phyloP scores from a whole-genome alignment of 2,888 invertebrate species.

The Drosophila niveifrons region DNA sequence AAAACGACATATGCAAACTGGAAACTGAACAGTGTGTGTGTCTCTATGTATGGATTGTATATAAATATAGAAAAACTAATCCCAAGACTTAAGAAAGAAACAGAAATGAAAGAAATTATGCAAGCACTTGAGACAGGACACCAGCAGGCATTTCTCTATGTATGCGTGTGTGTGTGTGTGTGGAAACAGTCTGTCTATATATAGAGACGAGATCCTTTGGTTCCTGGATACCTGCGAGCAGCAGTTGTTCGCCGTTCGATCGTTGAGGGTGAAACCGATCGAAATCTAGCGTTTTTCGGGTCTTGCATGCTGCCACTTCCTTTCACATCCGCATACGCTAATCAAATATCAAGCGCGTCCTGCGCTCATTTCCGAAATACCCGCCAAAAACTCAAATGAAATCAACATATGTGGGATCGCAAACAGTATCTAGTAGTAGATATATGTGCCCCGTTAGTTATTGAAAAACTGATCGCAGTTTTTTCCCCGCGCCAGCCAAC shows the following conservation, averaged over 20 bases:
- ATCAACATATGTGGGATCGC: constrained; percentile 64
- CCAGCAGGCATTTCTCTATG: constrained; percentile 33
- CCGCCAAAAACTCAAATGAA: constrained; percentile 57
- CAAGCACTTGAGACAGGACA: constrained; percentile 69
- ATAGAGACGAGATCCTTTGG: constrained; percentile 37
- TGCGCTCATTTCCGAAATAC: constrained; percentile 57
- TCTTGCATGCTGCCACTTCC: constrained; percentile 56
- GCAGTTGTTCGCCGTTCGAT: constrained; percentile 35
- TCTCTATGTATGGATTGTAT: constrained; percentile 29
- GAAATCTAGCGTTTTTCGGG: constrained; percentile 64
- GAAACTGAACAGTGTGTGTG: constrained; percentile 28
- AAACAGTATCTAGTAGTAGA: constrained; percentile 32
- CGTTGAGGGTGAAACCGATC: constrained; percentile 65
- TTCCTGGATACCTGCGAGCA: constrained; percentile 50
- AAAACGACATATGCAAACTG: constrained; percentile 75
- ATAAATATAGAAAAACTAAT: constrained; percentile 69
- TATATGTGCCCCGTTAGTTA: constrained; percentile 50
- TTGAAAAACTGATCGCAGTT: constrained; percentile 40
- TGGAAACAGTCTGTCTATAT: constrained; percentile 37
- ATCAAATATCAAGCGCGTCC: constrained; percentile 69
- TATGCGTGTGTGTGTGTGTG: background rate
- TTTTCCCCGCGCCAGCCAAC: constrained; percentile 50
- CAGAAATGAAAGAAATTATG: constrained; percentile 63
- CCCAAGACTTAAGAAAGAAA: constrained; percentile 47
- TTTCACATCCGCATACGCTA: constrained; percentile 62